Conservation (phyloP, 2,113 vertebrate genomes). For the Ctenomys sociabilis region DNA sequence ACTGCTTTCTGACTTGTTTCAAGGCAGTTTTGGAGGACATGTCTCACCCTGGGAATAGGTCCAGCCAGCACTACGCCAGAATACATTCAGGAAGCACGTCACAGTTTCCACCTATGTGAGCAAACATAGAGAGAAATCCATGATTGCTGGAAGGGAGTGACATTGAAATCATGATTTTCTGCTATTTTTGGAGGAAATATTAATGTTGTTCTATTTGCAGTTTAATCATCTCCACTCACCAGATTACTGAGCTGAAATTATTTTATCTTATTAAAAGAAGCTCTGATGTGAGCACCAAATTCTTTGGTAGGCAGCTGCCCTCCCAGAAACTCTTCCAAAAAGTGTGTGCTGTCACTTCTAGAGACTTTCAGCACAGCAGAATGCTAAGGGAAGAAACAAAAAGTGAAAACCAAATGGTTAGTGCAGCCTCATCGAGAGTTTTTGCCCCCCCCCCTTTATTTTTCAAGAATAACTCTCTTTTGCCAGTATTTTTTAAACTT, state of each 20-base stretch:
- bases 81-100: conserved; percentile 9
- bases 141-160: conserved; percentile 83
- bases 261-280: conserved; percentile 61
- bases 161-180: conserved; percentile 83
- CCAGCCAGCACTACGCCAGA: conserved; percentile 62
- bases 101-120: conserved; percentile 53
- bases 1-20: conserved; percentile 66
- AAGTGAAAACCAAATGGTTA: not conserved
- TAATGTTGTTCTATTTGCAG: conserved; percentile 87
- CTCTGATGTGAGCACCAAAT: not conserved
- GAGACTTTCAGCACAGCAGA: not conserved
- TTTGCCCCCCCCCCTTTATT: not conserved
- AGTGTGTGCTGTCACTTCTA: not conserved
- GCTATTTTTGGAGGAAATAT: conserved; percentile 89
- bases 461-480: not conserved
- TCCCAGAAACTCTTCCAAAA: conserved; percentile 10
- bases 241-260: conserved; percentile 64
- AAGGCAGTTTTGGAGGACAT: conserved; percentile 70
- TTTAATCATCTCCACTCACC: conserved; percentile 77
- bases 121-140: conserved; percentile 66
- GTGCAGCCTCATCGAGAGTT: not conserved
- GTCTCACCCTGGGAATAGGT: not conserved
- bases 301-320: conserved; percentile 40
- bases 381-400: not conserved
- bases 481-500: not conserved